phyloP scores from a whole-genome alignment of 2,888 invertebrate genomes.

The Meteorus cinctellus region DNA sequence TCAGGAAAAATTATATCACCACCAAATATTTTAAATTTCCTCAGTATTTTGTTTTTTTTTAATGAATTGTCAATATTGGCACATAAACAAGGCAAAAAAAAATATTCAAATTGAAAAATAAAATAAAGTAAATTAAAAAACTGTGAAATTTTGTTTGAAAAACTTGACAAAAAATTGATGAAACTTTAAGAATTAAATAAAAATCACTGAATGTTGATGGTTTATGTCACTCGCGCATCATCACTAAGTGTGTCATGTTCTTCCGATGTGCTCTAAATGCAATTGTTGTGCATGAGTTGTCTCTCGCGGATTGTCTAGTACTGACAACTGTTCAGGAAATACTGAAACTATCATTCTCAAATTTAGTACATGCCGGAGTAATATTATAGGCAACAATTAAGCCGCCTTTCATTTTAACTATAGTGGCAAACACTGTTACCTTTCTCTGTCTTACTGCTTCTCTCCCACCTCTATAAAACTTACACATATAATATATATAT shows the following conservation, averaged over 20 bases:
- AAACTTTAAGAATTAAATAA: background rate
- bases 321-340: constrained; percentile 73
- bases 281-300: constrained; percentile 12
- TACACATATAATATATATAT: constrained; percentile 22
- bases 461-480: constrained; percentile 20
- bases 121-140: too few species aligned
- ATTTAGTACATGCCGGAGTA: constrained; percentile 63
- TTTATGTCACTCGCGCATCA: constrained; percentile 36
- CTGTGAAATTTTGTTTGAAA: too few species aligned
- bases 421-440: constrained; percentile 67
- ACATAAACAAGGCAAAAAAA: too few species aligned
- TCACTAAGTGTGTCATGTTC: background rate
- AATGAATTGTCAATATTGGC: too few species aligned
- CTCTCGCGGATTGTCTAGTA: constrained; percentile 65
- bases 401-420: constrained; percentile 72
- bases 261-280: background rate
- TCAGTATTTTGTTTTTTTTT: constrained; percentile 42
- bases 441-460: constrained; percentile 47
- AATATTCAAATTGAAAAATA: too few species aligned
- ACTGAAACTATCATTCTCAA: constrained; percentile 71
- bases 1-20: constrained; percentile 21
- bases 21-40: constrained; percentile 21
- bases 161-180: too few species aligned
- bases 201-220: background rate
- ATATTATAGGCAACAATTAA: constrained; percentile 70